These are phyloP conservation scores for Galeruca laticollis DNA, from an alignment of 2,888 invertebrate species.

Conservation along the genomic window DNA sequence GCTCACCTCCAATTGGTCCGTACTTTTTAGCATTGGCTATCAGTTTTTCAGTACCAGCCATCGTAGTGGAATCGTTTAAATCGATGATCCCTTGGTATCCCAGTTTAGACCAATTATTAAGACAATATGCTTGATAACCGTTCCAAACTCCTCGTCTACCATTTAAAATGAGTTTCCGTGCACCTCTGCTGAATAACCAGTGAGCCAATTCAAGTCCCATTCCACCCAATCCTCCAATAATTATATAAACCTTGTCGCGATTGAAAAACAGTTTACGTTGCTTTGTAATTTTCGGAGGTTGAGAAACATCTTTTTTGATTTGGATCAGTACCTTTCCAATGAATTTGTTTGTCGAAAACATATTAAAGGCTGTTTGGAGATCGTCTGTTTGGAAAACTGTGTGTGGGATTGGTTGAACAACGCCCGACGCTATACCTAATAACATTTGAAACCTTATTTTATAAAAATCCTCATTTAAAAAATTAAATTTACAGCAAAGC, in stretches of 20 bases:
- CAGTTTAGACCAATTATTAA: no score
- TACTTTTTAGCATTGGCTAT: slow-evolving; percentile 63
- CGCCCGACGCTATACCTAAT: slow-evolving; percentile 64
- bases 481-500: no score
- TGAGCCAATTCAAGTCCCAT: slow-evolving; percentile 74
- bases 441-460: background rate
- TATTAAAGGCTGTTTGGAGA: slow-evolving; percentile 71
- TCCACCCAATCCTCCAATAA: slow-evolving; percentile 73
- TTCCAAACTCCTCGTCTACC: slow-evolving; percentile 71
- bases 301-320: slow-evolving; percentile 39
- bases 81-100: slow-evolving; percentile 52
- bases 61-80: slow-evolving; percentile 63
- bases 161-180: slow-evolving; percentile 70
- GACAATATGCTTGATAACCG: slow-evolving; percentile 69
- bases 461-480: no score
- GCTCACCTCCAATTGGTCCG: slow-evolving; percentile 71
- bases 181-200: slow-evolving; percentile 73
- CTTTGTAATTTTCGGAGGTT: background rate
- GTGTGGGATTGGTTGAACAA: slow-evolving; percentile 76
- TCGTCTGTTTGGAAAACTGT: slow-evolving; percentile 75
- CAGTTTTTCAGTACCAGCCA: slow-evolving; percentile 64
- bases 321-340: slow-evolving; percentile 77
- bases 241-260: slow-evolving; percentile 59
- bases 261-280: slow-evolving; percentile 16
- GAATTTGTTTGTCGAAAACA: slow-evolving; percentile 73